Conservation (phyloP, 1,140 invertebrate species). For the Pantala flavescens region DNA sequence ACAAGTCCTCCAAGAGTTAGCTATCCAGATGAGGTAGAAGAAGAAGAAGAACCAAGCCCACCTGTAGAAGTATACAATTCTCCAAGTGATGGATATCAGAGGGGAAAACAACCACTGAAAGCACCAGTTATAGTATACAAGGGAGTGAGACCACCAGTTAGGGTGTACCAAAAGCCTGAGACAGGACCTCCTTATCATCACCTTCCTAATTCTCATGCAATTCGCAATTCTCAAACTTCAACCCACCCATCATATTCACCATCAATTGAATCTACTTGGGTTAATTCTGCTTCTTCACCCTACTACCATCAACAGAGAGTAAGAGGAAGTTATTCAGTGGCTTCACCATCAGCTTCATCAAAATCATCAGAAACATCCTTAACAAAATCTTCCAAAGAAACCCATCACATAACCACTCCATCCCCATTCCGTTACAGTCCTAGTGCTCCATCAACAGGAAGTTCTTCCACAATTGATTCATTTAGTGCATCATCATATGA, state of each 20-base stretch:
- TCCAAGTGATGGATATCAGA: background rate
- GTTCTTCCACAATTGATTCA: background rate
- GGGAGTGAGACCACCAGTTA: constrained; percentile 17
- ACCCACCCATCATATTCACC: background rate
- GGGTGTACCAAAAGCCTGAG: constrained; percentile 20
- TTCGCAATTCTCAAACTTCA: background rate
- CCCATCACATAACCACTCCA: background rate
- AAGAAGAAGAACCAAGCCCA: background rate
- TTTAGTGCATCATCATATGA: background rate
- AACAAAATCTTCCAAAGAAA: background rate
- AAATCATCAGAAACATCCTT: background rate
- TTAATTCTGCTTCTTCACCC: background rate
- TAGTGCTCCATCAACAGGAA: background rate
- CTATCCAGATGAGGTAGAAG: background rate
- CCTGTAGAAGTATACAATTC: background rate
- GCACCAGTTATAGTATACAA: constrained; percentile 19
- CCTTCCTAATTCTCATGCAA: background rate
- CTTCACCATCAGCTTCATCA: background rate
- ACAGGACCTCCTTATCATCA: background rate
- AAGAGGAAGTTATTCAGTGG: background rate
- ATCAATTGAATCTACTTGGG: background rate
- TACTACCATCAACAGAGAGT: background rate
- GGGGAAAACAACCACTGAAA: background rate
- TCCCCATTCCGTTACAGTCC: background rate
- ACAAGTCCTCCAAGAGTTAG: background rate